Evolutionary conservation across 2,888 invertebrate species (phyloP), one percentile per base, ranked within the genome.

Genomic region (Orchesellides sinensis): DNA sequence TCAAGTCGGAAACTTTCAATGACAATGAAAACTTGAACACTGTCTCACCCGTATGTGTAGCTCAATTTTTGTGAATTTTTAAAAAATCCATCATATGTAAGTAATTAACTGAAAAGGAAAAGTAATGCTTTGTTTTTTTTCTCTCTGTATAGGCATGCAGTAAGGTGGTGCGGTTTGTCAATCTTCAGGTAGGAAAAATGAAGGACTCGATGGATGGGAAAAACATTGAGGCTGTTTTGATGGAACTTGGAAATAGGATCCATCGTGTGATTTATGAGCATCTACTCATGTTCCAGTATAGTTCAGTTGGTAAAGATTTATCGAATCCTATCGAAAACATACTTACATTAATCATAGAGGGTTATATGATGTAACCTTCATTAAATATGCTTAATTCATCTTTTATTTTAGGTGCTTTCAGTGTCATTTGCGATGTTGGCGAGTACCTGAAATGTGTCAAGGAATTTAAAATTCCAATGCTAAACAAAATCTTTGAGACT

Each of bases 401-500:
- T 10, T 10, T 10, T 32, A 32, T 90, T 65, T n/a, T 90, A 95
- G 96, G 99, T 74, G 98, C 98, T 0, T 97, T 99, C 96, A 95
- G 97, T 90, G 97, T 96, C 1, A 97, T 99, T 88, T 98, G 98
- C 91, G 99, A 99, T 92, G 96, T 99, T 88, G 98, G 98, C 89
- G 98, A 98, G 90, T 99, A 99, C 90, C 93, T 98, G 21, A 95
- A 96, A 88, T 96, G 96, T 89, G 95, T 94, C n/a, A 95, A 95
- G 89, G 93, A 94, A 63, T 91, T 95, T 77, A 92, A 94, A 73
- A 94, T 96, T 8, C 92, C 95, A 1, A 91, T 96, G 68, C 95
- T 98, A 47, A 94, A 93, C 56, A 94, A 95, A 80, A 92, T 98
- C n/a, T 99, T 99, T 91, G 98, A 98, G 91, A 96, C 96, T 23